Percentiles rank a stretch among this genome's conserved stretches.
These are phyloP conservation scores for Porites lutea DNA, from an alignment of 64 coral and sea anemone species.

Conservation along the genomic window DNA sequence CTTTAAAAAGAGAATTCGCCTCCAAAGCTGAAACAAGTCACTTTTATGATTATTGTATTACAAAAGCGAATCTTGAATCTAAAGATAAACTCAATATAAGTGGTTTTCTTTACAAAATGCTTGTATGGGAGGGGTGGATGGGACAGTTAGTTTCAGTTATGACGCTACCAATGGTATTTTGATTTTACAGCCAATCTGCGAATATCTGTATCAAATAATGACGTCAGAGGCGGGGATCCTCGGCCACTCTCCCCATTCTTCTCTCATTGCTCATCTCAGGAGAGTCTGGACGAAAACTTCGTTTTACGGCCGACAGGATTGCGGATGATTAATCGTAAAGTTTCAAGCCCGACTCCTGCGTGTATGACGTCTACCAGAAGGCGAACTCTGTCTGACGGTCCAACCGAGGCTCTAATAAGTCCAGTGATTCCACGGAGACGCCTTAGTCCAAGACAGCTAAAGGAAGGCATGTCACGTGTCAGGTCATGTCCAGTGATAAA, in stretches of 20 bases:
- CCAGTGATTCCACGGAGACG: neutral
- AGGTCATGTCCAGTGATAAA: neutral
- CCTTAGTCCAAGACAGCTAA: neutral
- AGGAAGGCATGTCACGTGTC: neutral
- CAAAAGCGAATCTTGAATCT: no score
- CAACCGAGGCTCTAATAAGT: slow-evolving; percentile 15
- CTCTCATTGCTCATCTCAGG: neutral
- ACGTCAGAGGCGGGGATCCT: neutral
- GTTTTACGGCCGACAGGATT: neutral
- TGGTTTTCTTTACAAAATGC: no score
- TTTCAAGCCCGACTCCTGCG: slow-evolving; percentile 20
- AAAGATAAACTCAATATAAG: no score
- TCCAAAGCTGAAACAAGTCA: no score
- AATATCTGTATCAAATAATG: slow-evolving; percentile 9
- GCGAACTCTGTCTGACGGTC: slow-evolving; percentile 14
- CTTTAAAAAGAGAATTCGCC: no score
- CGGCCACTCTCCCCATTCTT: slow-evolving; percentile 13
- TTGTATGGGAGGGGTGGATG: no score
- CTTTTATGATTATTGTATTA: no score
- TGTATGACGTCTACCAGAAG: neutral
- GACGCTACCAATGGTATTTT: neutral
- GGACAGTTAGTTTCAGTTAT: no score
- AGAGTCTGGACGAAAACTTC: slow-evolving; percentile 8
- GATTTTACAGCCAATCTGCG: neutral
- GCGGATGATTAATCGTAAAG: slow-evolving; percentile 15